Evolutionary conservation across 1,140 invertebrate species (phyloP), one percentile per base, ranked within the genome.

Genomic region (Linepithema humile): DNA sequence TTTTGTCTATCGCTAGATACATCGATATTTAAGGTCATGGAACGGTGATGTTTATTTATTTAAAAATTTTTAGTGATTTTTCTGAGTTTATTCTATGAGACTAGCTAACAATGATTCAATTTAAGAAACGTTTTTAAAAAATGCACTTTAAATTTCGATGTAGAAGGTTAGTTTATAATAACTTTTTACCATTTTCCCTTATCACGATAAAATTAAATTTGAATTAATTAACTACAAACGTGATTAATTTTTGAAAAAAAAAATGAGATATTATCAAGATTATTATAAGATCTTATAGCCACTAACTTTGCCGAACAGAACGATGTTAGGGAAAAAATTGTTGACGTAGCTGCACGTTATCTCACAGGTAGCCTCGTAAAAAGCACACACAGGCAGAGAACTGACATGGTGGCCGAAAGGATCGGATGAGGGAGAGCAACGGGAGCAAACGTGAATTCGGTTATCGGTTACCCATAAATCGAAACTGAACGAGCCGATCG

Each of bases 401-500:
- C 75, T 82, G 78, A 82, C 67, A 53, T 83, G 48, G 74, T 40
- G 15, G 67, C 38, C 12, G 62, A 67, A 72, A 64, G 38, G 75
- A 59, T 75, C 62, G 50, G 3, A 57, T 9, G 55, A 65, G 84
- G 45, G 38, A 48, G 40, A 62, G 26, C 67, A 23, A 53, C 48
- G 74, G 59, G 48, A 62, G 26, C 26, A 65, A 67, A 77, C 69
- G n/a, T n/a, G 82, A 85, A 88, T 88, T 77, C 83, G 83, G 86
- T 88, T 89, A 89, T 89, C 87, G 88, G 85, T 89, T 89, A 82
- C 77, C 87, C 88, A 89, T 89, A 89, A 89, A 89, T 89, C 88
- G 88, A 86, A 86, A 86, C 82, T 64, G 82, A 88, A 88, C 85
- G 88, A 86, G 84, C 88, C 84, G 86, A 89, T 69, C 86, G 74